Evolutionary conservation across 2,797 vertebrate species (phyloP), one percentile per base, ranked within the genome.

Genomic region (Benthosema pterotum): DNA sequence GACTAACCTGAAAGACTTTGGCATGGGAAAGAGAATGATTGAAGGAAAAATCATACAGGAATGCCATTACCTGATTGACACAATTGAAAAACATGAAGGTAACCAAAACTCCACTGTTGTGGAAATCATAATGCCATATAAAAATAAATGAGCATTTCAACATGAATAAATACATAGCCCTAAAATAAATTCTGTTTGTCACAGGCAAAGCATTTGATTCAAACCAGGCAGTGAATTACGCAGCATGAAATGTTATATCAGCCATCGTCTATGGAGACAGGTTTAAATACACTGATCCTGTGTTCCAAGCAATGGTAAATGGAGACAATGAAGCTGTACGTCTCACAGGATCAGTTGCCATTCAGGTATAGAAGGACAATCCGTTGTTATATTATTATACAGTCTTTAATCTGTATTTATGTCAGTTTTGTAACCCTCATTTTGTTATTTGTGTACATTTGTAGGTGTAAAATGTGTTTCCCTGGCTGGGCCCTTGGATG

Each of bases 41-140:
- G 89, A 93, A 25, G 84, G 87, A 0, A 91, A 87, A 77, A 92
- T 92, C 47, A 22, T 88, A 1, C 88, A 92, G 19, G 92, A 94
- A 59, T 86, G 83, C 14, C 42, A 14, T 0, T 57, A 87, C 60
- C 42, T 94, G 43, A 86, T 80, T 52, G 64, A 89, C 52, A 25
- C 71, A 48, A 74, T 93, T 53, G 76, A 88, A 19, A 43, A 77
- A 0, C 76, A 86, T 42, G 13, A 85, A 77, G 93, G 93, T 93
- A 75, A 19, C 15, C 8, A 38, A 38, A 38, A 8, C 32, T 7
- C 5, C 9, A 32, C 32, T 38, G 32, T 38, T 38, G 32, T 38
- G 32, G 32, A 38, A 38, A 7, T 9, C 32, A 38, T 38, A 38
- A 38, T 38, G 32, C 32, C 32, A 9, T 8, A 9, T 7, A 9